Evolutionary conservation across 1,140 invertebrate species (phyloP).

Genomic region (Holcopasites calliopsidis): DNA sequence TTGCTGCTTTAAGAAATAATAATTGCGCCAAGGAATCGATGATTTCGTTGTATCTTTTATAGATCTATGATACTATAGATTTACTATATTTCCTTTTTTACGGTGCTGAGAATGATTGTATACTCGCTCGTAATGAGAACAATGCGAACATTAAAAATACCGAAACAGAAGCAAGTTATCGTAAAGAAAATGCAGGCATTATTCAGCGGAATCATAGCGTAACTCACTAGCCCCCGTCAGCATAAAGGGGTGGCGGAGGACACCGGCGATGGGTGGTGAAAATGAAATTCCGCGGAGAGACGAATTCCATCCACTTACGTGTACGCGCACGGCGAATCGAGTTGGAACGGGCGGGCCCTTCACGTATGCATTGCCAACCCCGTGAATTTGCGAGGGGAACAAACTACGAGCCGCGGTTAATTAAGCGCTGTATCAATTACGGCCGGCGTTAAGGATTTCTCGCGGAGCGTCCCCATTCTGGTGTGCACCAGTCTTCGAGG

Average conservation of each 20-base stretch:
- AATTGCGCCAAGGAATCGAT: too few species aligned
- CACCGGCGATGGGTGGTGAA: constrained; percentile 62
- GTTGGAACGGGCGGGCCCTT: constrained; percentile 28
- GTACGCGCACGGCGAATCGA: constrained; percentile 44
- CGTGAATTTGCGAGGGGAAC: constrained; percentile 53
- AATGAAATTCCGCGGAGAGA: constrained; percentile 68
- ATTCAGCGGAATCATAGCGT: constrained; percentile 61
- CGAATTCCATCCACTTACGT: constrained; percentile 62
- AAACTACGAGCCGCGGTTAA: constrained; percentile 41
- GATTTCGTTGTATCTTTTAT: too few species aligned
- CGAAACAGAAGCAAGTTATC: too few species aligned
- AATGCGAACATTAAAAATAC: too few species aligned
- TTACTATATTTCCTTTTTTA: too few species aligned
- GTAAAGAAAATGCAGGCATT: too few species aligned
- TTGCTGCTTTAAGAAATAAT: too few species aligned
- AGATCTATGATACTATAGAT: too few species aligned
- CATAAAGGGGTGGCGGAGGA: constrained; percentile 23
- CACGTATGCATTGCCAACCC: constrained; percentile 34
- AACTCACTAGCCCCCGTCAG: constrained; percentile 14
- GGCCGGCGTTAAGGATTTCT: constrained; percentile 48
- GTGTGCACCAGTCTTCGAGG: not conserved
- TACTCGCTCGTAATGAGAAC: too few species aligned
- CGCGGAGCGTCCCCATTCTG: constrained; percentile 5
- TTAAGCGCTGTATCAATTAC: constrained; percentile 43
- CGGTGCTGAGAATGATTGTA: too few species aligned